Base-by-base conservation (phyloP, 2,797 vertebrate species). In the Sitta carolinensis region DNA sequence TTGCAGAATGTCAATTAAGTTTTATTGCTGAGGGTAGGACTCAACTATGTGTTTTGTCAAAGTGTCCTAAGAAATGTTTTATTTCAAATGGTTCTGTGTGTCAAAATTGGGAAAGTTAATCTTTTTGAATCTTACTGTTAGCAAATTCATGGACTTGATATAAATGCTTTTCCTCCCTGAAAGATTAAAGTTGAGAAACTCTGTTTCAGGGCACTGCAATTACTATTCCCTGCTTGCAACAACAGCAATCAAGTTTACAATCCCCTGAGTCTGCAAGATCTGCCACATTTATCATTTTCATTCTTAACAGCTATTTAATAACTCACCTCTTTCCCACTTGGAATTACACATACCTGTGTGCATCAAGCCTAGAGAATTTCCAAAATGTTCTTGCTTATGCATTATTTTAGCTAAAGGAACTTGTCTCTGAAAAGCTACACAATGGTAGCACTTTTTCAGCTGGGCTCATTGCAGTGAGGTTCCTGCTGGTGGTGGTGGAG, bases 281-380 rank as follows among this genome's bases (percentile, higher is more conserved):
- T 92, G 90, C 82, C 1, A 6, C 89, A 95, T 96, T 95, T 93
- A 91, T 97, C 91, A 95, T 96, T 97, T 96, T 96, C 84, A 78
- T 95, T 93, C 89, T 91, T 90, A 95, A 92, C 81, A 80, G 79
- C 92, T 84, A 80, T 92, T 96, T 96, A 97, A 96, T 97, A 96
- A 92, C 91, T 92, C 89, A 75, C 63, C 87, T 74, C 68, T 78
- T 88, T 92, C 85, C 66, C 23, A 27, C 68, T 87, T 83, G 57
- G 78, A 95, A 86, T 94, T 89, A n/a, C 47, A 51, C n/a, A 8
- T 50, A 80, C 84, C 82, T 89, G 42, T 86, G 64, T 74, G 47
- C 76, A 78, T 30, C 52, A 84, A 51, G 45, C 70, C 59, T 76
- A 50, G 40, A 63, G 51, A 73, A 40, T 63, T 94, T 42, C 69